phyloP scores from a whole-genome alignment of 1,140 invertebrate species.

The Drosophila willistoni region DNA sequence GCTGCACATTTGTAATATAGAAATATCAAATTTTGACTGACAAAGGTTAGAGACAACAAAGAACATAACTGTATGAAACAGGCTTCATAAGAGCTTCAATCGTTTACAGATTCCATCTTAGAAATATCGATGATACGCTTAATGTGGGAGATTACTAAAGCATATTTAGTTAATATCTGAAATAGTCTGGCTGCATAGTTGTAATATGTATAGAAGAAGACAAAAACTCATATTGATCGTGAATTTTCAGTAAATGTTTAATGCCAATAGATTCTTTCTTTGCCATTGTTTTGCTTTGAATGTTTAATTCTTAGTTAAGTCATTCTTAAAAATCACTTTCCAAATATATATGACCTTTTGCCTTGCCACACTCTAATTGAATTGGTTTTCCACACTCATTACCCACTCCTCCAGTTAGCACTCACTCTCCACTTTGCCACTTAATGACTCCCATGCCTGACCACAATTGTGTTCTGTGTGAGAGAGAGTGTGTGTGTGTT shows the following conservation, averaged over 20 bases:
- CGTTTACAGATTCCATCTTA: too few species aligned
- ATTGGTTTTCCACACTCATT: conserved; percentile 15
- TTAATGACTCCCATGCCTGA: conserved; percentile 21
- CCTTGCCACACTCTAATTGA: conserved; percentile 16
- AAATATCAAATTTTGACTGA: not conserved
- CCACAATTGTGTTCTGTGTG: conserved; percentile 29
- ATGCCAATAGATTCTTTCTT: not conserved
- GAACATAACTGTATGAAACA: too few species aligned
- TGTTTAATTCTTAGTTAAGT: not conserved
- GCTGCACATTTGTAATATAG: not conserved
- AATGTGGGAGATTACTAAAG: too few species aligned
- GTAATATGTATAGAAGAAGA: too few species aligned
- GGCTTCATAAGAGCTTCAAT: too few species aligned
- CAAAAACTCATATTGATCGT: too few species aligned
- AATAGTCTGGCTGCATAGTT: too few species aligned
- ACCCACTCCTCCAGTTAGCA: conserved; percentile 9
- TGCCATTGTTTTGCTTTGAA: not conserved
- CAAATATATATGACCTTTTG: not conserved
- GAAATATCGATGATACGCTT: too few species aligned
- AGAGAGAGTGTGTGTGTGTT: conserved; percentile 27
- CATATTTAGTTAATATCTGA: too few species aligned
- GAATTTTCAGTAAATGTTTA: too few species aligned
- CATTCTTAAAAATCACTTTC: not conserved
- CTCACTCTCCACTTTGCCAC: conserved; percentile 3
- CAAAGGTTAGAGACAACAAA: too few species aligned